A percentile compares a stretch with the other conserved stretches of the same genome.
Evolutionary conservation across 2,113 vertebrate genomes (phyloP).

Genomic region (Spheniscus mendiculus): DNA sequence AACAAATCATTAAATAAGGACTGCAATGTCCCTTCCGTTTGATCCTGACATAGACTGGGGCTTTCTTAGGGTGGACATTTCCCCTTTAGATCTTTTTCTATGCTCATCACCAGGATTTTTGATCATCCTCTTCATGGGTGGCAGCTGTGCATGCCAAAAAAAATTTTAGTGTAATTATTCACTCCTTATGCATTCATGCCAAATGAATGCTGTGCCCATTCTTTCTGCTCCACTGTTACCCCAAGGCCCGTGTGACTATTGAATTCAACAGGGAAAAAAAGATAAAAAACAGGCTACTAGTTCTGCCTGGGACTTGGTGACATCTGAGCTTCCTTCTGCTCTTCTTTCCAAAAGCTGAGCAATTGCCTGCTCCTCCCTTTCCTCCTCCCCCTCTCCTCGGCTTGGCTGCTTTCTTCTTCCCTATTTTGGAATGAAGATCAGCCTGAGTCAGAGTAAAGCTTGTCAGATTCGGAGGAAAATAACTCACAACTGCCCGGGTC

Average conservation of each 20-base stretch:
- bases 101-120: neutral
- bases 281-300: neutral
- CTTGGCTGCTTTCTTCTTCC: constrained; percentile 13
- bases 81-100: neutral
- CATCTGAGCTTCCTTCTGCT: neutral
- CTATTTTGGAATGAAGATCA: constrained; percentile 11
- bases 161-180: neutral
- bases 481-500: neutral
- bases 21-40: neutral
- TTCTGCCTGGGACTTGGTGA: neutral
- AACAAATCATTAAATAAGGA: neutral
- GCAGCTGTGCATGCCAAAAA: neutral
- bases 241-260: accelerated
- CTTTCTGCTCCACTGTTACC: neutral
- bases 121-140: neutral
- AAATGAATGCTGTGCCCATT: neutral
- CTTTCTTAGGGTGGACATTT: neutral
- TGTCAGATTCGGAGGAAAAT: neutral
- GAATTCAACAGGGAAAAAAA: neutral
- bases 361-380: constrained; percentile 7
- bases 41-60: neutral
- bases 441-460: constrained; percentile 37
- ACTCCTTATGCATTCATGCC: neutral
- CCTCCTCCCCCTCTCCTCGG: neutral
- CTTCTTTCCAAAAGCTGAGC: constrained; percentile 2